Base-by-base conservation (phyloP, 2,113 vertebrate species). In the Meriones unguiculatus region DNA sequence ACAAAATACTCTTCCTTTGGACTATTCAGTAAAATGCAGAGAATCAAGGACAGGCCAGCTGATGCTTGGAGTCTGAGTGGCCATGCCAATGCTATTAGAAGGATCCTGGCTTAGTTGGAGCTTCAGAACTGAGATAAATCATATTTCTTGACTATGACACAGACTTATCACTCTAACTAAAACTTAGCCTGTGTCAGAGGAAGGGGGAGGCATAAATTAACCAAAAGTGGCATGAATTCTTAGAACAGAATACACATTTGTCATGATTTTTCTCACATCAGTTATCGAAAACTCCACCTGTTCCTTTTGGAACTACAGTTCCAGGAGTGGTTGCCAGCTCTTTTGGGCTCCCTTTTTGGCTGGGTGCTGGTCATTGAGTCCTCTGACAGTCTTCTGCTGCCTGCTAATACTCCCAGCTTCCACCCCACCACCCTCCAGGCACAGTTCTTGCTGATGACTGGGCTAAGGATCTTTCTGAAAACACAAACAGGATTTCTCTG, bases 51-150 rank as follows among this genome's bases (percentile, higher is more conserved):
- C 38, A 17, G 15, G 82, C 13, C 5, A 24, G 24, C 9, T 5
- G 72, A 35, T 46, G 13, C 38, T 7, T 17, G 38, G 28, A 22
- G 73, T 28, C 4, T 6, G 2, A 15, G n/a, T 15, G 80, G 52
- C 0, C 13, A 17, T 14, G 2, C 41, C 54, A 2, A 1, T 1
- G 80, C 24, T 15, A 52, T 0, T 11, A 59, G 30, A 41, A 67
- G 54, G 15, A 57, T 10, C 4, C 52, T 25, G 50, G 14, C 50
- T 41, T 76, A 15, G 54, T 38, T 11, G 15, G 12, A 64, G 25
- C 46, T n/a, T 65, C 72, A 72, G 4, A 54, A 17, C 20, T 4
- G 32, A 9, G 54, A 41, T 1, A 7, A 24, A 10, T 17, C 65
- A 25, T 7, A 17, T 5, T 59, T 15, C 52, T 20, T 30, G 54